A percentile compares a stretch with the other conserved stretches of the same genome.
These are phyloP conservation scores for Manduca sexta DNA, from an alignment of 1,140 invertebrate genomes.

Conservation along the genomic window DNA sequence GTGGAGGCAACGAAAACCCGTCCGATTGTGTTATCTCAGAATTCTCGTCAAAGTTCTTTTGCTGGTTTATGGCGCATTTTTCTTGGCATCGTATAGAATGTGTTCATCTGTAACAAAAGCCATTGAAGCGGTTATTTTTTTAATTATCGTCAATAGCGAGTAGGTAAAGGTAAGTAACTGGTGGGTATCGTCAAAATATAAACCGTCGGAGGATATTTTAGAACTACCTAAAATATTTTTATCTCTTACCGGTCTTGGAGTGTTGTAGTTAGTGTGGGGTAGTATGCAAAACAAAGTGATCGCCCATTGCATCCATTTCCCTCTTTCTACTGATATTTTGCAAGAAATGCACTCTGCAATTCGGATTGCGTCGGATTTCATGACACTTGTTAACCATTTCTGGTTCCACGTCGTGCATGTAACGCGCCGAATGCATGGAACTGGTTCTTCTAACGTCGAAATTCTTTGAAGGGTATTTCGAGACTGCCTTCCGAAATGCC, in stretches of 20 bases:
- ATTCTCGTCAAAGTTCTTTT: slow-evolving; percentile 53
- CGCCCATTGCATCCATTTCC: slow-evolving; percentile 52
- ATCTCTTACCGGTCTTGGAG: slow-evolving; percentile 46
- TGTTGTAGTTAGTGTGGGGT: slow-evolving; percentile 46
- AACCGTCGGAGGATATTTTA: too few species aligned
- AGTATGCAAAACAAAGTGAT: slow-evolving; percentile 58
- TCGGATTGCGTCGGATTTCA: slow-evolving; percentile 30
- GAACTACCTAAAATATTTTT: too few species aligned
- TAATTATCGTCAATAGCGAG: too few species aligned
- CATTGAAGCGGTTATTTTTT: too few species aligned
- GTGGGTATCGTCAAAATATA: too few species aligned
- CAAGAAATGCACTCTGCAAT: slow-evolving; percentile 54
- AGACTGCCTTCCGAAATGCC: slow-evolving; percentile 51
- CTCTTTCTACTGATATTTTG: slow-evolving; percentile 55
- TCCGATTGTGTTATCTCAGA: slow-evolving; percentile 63
- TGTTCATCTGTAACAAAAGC: slow-evolving; percentile 58
- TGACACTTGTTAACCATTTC: slow-evolving; percentile 28
- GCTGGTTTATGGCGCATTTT: slow-evolving; percentile 54
- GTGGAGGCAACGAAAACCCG: slow-evolving; percentile 59
- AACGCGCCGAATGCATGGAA: slow-evolving; percentile 58
- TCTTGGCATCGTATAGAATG: slow-evolving; percentile 65
- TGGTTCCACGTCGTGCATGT: slow-evolving; percentile 39
- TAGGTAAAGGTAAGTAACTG: too few species aligned
- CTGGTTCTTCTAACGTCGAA: slow-evolving; percentile 54
- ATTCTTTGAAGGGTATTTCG: slow-evolving; percentile 43